phyloP scores from a whole-genome alignment of 37 sponge, comb jelly and placozoan genomes.

The Cliona cf. orientalis region DNA sequence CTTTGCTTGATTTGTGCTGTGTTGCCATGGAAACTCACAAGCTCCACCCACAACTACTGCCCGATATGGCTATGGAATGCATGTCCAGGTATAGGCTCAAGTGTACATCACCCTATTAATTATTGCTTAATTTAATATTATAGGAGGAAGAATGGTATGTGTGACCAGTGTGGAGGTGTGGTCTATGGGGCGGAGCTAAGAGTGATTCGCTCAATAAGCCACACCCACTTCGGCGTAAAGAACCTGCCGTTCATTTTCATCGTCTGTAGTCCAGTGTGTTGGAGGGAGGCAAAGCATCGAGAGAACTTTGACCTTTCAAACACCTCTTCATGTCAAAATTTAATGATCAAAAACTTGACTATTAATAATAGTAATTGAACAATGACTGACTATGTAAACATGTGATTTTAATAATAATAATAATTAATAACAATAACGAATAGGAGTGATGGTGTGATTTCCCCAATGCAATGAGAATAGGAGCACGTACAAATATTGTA shows the following conservation, averaged over 20 bases:
- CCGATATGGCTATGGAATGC: no score
- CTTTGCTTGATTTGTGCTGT: slow-evolving; percentile 53
- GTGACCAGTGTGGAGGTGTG: slow-evolving; percentile 75
- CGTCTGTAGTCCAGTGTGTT: slow-evolving; percentile 56
- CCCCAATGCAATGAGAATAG: no score
- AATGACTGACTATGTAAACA: no score
- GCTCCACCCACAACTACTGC: neutral
- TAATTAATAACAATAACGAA: no score
- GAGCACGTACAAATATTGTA: no score
- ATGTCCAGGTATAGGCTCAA: neutral
- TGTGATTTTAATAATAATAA: no score
- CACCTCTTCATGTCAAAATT: no score
- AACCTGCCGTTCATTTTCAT: slow-evolving; percentile 72
- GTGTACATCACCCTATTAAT: neutral
- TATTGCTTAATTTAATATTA: neutral
- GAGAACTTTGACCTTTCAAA: no score
- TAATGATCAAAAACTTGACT: no score
- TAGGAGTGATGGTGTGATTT: no score
- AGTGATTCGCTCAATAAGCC: slow-evolving; percentile 19
- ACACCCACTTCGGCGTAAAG: slow-evolving; percentile 23
- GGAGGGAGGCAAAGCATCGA: no score
- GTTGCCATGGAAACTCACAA: neutral
- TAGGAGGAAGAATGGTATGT: slow-evolving; percentile 2
- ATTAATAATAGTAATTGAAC: no score
- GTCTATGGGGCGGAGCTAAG: slow-evolving; percentile 82